These are phyloP conservation scores for Hydraecia micacea DNA, from an alignment of 2,888 invertebrate genomes.

Conservation along the genomic window DNA sequence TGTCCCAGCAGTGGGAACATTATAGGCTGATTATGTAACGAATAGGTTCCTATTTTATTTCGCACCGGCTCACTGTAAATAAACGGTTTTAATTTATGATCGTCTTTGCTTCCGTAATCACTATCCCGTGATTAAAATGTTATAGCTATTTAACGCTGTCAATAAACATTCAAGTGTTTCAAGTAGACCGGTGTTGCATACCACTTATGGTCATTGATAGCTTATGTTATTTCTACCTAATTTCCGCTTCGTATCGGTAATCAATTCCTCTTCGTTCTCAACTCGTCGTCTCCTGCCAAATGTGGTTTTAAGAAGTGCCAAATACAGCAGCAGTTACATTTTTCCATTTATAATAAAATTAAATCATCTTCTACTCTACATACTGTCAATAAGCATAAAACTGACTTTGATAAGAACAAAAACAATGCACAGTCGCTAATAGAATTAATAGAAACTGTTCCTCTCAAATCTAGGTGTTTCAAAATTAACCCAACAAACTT, in stretches of 20 bases:
- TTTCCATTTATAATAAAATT: neutral
- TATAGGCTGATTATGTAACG: neutral
- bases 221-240: constrained; percentile 1
- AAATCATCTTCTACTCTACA: neutral
- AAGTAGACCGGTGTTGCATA: neutral
- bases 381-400: neutral
- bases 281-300: neutral
- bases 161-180: constrained; percentile 23
- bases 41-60: neutral
- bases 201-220: neutral
- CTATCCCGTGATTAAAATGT: constrained; percentile 21
- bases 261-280: neutral
- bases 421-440: neutral
- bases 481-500: too few species aligned
- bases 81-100: constrained; percentile 4
- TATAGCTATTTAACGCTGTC: constrained; percentile 27
- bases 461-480: neutral
- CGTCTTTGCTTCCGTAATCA: constrained; percentile 19
- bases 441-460: neutral
- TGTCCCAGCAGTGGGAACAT: neutral
- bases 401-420: neutral
- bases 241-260: neutral
- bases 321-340: neutral
- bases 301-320: neutral
- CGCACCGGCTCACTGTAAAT: neutral